These are phyloP conservation scores for Dicentrarchus labrax DNA, from an alignment of 2,113 vertebrate genomes.

Conservation along the genomic window DNA sequence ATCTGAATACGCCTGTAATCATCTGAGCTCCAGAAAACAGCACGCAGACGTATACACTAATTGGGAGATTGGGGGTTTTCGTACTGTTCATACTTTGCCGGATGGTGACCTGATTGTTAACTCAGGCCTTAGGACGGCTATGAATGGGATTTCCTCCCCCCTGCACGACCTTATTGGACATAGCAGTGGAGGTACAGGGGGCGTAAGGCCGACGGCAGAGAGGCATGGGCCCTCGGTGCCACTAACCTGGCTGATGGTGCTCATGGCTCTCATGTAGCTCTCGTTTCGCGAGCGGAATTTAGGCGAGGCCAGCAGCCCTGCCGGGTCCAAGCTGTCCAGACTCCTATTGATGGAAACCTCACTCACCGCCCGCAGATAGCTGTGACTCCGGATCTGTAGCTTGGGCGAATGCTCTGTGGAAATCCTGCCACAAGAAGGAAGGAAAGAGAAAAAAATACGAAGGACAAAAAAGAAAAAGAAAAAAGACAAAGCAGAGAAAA, in stretches of 20 bases:
- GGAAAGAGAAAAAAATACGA: background rate
- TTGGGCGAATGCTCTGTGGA: constrained; percentile 98
- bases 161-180: constrained; percentile 40
- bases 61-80: constrained; percentile 47
- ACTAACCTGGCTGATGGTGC: constrained; percentile 98
- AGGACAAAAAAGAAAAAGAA: background rate
- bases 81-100: constrained; percentile 34
- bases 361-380: constrained; percentile 97
- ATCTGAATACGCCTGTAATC: constrained; percentile 51
- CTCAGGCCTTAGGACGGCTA: constrained; percentile 37
- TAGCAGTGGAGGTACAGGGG: constrained; percentile 24
- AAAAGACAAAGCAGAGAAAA: background rate
- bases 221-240: constrained; percentile 30
- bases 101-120: constrained; percentile 58
- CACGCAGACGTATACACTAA: constrained; percentile 49
- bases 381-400: constrained; percentile 98
- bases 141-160: constrained; percentile 48
- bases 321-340: constrained; percentile 96
- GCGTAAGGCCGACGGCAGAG: constrained; percentile 5
- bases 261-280: constrained; percentile 99
- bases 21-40: constrained; percentile 55
- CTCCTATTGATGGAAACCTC: constrained; percentile 99
- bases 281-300: constrained; percentile 99
- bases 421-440: constrained; percentile 85
- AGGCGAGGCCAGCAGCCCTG: constrained; percentile 93